A percentile compares a stretch with the other conserved stretches of the same genome.
Evolutionary conservation across 1,140 invertebrate species (phyloP).

Genomic region (Orchestia grillus): DNA sequence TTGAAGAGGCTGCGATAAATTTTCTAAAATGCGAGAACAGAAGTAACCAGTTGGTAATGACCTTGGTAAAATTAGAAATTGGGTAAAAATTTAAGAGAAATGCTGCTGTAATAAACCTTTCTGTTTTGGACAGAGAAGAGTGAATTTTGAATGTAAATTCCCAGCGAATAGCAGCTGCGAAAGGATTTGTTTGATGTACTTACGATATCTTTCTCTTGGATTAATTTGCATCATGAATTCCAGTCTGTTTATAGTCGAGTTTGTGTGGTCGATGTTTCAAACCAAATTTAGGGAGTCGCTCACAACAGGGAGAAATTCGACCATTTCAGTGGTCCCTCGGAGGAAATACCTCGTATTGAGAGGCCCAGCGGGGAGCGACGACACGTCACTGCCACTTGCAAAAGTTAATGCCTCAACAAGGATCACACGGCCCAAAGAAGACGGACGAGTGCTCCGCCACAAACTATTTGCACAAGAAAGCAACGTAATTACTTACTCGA

Average conservation of each 20-base stretch:
- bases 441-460: neutral
- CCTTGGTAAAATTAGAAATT: neutral
- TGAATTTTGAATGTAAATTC: neutral
- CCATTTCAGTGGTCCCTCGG: neutral
- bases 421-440: neutral
- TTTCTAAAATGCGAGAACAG: neutral
- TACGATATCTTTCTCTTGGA: neutral
- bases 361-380: neutral
- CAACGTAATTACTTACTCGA: neutral
- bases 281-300: neutral
- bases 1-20: neutral
- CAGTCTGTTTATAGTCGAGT: neutral
- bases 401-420: neutral
- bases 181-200: neutral
- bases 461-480: neutral
- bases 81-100: neutral
- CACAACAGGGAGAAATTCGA: neutral
- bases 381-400: neutral
- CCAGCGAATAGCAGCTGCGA: neutral
- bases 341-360: neutral
- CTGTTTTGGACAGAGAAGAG: neutral
- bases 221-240: neutral
- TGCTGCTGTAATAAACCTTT: neutral
- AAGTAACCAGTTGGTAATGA: neutral
- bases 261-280: neutral